A percentile compares a stretch with the other conserved stretches of the same genome.
Evolutionary conservation across 2,797 vertebrate species (phyloP).

Genomic region (Parambassis ranga): DNA sequence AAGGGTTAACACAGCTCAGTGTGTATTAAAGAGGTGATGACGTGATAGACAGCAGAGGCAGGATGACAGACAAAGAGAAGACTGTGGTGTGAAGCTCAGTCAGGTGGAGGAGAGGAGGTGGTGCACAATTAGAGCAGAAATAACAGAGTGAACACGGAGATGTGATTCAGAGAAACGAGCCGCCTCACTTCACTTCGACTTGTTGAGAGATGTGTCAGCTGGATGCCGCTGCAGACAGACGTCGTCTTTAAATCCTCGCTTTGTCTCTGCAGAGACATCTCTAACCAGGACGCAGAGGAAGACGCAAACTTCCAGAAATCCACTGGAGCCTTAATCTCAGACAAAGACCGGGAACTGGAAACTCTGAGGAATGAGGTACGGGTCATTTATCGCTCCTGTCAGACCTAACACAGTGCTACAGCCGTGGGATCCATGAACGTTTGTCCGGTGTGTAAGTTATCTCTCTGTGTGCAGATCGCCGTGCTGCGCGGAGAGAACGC

Average conservation of each 20-base stretch:
- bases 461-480: constrained; percentile 77
- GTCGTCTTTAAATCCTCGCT: no score
- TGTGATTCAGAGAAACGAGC: constrained; percentile 3
- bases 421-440: no score
- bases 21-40: neutral
- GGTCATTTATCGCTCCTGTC: no score
- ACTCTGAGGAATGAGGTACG: constrained; percentile 92
- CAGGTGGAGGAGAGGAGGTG: neutral
- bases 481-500: constrained; percentile 90
- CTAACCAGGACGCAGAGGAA: constrained; percentile 80
- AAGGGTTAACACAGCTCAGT: constrained; percentile 7
- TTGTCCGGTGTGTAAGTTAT: neutral
- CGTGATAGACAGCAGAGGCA: neutral
- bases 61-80: constrained; percentile 1
- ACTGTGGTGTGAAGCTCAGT: neutral
- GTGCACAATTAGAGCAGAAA: constrained; percentile 16
- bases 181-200: neutral
- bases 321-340: constrained; percentile 83
- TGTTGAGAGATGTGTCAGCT: neutral
- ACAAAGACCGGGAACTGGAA: constrained; percentile 91
- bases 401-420: no score
- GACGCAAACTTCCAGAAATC: constrained; percentile 82
- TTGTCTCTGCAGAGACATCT: constrained; percentile 80
- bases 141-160: neutral
- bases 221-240: no score